Percentiles rank a stretch among this genome's conserved stretches.
Evolutionary conservation across 2,888 invertebrate species (phyloP).

Genomic region (Platycheirus rosarum): DNA sequence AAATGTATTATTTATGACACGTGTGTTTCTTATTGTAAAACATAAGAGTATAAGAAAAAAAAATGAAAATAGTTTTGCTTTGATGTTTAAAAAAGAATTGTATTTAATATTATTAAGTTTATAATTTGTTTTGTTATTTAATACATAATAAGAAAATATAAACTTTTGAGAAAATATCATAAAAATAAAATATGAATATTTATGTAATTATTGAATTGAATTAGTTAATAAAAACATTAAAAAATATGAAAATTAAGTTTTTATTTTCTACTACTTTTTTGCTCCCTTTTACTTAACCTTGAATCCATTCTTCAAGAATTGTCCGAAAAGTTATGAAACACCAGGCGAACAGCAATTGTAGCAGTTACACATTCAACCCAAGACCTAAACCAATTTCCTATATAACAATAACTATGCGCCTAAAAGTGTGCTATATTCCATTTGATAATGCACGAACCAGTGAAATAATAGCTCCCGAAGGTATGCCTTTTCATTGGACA

Average conservation of each 20-base stretch:
- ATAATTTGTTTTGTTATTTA: slow-evolving; percentile 10
- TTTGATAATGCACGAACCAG: too few relatives aligned
- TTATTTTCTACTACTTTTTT: too few relatives aligned
- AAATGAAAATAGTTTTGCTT: background rate
- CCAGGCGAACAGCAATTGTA: slow-evolving; percentile 12
- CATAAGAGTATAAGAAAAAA: background rate
- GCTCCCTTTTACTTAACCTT: too few relatives aligned
- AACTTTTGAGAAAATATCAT: background rate
- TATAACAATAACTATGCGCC: too few relatives aligned
- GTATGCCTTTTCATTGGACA: too few relatives aligned
- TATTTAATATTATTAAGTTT: background rate
- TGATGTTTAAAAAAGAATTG: slow-evolving; percentile 20
- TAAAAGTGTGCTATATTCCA: background rate
- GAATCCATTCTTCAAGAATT: too few relatives aligned
- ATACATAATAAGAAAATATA: slow-evolving; percentile 8
- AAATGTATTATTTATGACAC: slow-evolving; percentile 60
- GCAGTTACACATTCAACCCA: too few relatives aligned
- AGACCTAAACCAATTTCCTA: too few relatives aligned
- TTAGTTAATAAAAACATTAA: slow-evolving; percentile 41
- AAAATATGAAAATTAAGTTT: slow-evolving; percentile 19
- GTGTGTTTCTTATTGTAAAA: slow-evolving; percentile 25
- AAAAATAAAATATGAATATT: slow-evolving; percentile 36
- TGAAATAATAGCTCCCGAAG: too few relatives aligned
- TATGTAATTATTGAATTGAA: slow-evolving; percentile 45
- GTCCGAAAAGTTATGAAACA: slow-evolving; percentile 23